phyloP scores from a whole-genome alignment of 2,797 vertebrate species.

The Knipowitschia caucasica region DNA sequence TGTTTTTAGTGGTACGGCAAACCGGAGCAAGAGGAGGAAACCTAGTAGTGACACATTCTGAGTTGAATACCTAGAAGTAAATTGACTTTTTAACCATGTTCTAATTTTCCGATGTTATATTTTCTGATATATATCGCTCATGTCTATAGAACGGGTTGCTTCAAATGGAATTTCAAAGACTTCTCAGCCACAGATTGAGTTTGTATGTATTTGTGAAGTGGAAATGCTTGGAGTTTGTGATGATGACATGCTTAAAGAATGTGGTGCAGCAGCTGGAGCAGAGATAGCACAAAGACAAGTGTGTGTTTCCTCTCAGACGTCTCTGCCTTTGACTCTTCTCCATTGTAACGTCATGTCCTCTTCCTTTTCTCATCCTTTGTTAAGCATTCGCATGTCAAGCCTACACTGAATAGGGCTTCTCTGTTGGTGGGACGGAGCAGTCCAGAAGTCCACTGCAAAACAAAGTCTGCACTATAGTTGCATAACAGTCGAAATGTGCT shows the following conservation, averaged over 20 bases:
- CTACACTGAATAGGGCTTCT: constrained; percentile 44
- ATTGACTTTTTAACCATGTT: too few species aligned
- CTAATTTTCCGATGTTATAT: too few species aligned
- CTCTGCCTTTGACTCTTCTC: constrained; percentile 16
- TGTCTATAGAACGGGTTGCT: too few species aligned
- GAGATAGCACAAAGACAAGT: constrained; percentile 37
- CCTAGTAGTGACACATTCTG: too few species aligned
- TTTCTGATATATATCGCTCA: too few species aligned
- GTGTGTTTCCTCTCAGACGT: constrained; percentile 25
- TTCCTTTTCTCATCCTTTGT: constrained; percentile 39
- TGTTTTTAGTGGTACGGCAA: too few species aligned
- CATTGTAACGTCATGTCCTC: constrained; percentile 16
- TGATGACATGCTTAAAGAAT: constrained; percentile 35
- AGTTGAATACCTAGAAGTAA: too few species aligned
- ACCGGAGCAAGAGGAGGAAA: too few species aligned
- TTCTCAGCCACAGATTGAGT: neutral
- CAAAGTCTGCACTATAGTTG: constrained; percentile 49
- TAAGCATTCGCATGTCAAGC: constrained; percentile 24
- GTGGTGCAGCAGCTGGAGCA: constrained; percentile 35
- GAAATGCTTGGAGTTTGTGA: neutral
- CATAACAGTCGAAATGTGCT: constrained; percentile 29
- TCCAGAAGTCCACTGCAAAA: constrained; percentile 56
- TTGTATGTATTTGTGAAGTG: neutral
- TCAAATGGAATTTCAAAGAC: too few species aligned
- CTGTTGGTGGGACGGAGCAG: constrained; percentile 55